These are phyloP conservation scores for Paguma larvata DNA, from an alignment of 2,797 vertebrate genomes.

Conservation along the genomic window DNA sequence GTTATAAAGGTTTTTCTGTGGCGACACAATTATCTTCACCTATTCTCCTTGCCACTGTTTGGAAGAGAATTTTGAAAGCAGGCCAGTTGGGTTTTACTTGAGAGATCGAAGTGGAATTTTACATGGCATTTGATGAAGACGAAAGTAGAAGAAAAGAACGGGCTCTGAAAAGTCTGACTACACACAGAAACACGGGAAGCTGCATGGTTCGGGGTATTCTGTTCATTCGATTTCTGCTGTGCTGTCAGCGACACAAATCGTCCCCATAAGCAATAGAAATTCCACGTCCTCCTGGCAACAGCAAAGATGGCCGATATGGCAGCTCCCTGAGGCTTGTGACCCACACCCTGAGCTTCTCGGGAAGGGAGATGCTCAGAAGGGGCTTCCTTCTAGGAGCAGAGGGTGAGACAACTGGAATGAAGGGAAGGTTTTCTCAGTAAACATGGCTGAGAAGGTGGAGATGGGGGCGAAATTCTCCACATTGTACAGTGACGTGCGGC, in stretches of 20 bases:
- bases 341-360: neutral
- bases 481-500: conserved; percentile 89
- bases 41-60: neutral
- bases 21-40: neutral
- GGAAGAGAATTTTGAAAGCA: neutral
- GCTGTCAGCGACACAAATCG: neutral
- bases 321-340: neutral
- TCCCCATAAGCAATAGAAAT: neutral
- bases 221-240: neutral
- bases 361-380: neutral
- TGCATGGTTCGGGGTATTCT: neutral
- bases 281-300: neutral
- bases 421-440: conserved; percentile 88
- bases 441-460: conserved; percentile 88
- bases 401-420: conserved; percentile 83
- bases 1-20: neutral
- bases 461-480: conserved; percentile 89
- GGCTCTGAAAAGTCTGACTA: neutral
- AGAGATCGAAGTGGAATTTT: conserved; percentile 26
- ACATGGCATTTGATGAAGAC: neutral
- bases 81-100: neutral
- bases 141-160: conserved; percentile 10
- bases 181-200: neutral
- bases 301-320: neutral
- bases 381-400: neutral